These are phyloP conservation scores for Papilio machaon DNA, from an alignment of 1,140 invertebrate genomes.

Conservation along the genomic window DNA sequence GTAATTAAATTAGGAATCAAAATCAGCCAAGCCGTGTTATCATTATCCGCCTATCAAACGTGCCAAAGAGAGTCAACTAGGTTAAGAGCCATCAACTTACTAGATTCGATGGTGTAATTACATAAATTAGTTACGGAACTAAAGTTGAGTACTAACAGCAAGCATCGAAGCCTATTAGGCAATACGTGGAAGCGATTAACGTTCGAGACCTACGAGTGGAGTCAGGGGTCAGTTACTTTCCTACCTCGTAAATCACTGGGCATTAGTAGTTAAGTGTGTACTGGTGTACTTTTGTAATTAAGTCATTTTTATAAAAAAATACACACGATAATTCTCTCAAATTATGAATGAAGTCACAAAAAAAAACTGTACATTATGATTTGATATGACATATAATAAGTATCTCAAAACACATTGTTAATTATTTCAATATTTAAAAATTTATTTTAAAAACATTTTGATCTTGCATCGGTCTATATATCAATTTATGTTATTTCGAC, in stretches of 20 bases:
- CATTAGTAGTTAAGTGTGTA: constrained; percentile 16
- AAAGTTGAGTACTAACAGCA: constrained; percentile 1
- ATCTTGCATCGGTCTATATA: neutral
- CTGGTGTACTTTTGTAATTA: neutral
- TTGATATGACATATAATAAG: no score
- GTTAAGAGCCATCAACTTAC: neutral
- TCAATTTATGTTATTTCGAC: neutral
- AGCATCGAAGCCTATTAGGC: constrained; percentile 22
- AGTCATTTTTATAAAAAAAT: neutral
- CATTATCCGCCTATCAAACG: neutral
- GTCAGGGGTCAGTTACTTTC: constrained; percentile 35
- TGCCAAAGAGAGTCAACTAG: neutral
- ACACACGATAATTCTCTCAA: no score
- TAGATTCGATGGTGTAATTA: constrained; percentile 13
- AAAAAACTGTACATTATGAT: no score
- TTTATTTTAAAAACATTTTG: neutral
- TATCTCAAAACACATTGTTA: neutral
- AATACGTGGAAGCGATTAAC: constrained; percentile 34
- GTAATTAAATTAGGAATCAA: neutral
- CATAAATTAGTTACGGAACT: neutral
- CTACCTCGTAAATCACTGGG: constrained; percentile 14
- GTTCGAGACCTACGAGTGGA: constrained; percentile 31
- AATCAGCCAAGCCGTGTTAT: neutral
- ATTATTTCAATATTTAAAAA: neutral
- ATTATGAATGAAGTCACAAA: no score